Percentiles rank a stretch among this genome's conserved stretches.
Evolutionary conservation across 1,140 invertebrate species (phyloP).

Genomic region (Megalopta genalis): DNA sequence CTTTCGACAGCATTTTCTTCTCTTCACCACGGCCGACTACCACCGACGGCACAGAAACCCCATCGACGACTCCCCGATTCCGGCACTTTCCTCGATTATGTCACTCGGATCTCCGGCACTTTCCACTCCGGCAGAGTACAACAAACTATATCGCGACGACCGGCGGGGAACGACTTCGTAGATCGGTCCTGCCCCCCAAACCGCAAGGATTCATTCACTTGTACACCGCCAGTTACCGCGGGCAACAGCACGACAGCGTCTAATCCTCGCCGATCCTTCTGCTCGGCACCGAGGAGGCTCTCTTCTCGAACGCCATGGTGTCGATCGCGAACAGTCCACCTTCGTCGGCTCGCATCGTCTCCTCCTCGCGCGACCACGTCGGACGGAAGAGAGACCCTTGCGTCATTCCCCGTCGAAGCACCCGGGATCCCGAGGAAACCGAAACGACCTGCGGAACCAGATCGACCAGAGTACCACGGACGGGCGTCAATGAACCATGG

Average conservation of each 20-base stretch:
- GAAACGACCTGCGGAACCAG: slow-evolving; percentile 1
- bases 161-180: no score
- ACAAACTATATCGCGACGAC: no score
- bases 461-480: no score
- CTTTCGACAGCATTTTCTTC: slow-evolving; percentile 37
- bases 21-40: not conserved
- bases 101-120: slow-evolving; percentile 53
- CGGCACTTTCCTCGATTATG: slow-evolving; percentile 65
- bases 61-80: slow-evolving; percentile 50
- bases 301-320: not conserved
- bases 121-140: no score
- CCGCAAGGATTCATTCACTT: no score
- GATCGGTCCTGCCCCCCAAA: no score
- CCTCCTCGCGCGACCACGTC: not conserved
- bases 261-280: slow-evolving; percentile 7
- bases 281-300: not conserved
- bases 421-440: not conserved
- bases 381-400: not conserved
- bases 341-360: slow-evolving; percentile 6
- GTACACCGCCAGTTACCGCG: no score
- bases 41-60: slow-evolving; percentile 19
- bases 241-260: not conserved
- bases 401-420: slow-evolving; percentile 13
- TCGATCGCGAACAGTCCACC: slow-evolving; percentile 19
- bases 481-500: no score